Evolutionary conservation across 2,113 vertebrate genomes (phyloP), one percentile per base, ranked within the genome.

Genomic region (Eupsittula cactorum): DNA sequence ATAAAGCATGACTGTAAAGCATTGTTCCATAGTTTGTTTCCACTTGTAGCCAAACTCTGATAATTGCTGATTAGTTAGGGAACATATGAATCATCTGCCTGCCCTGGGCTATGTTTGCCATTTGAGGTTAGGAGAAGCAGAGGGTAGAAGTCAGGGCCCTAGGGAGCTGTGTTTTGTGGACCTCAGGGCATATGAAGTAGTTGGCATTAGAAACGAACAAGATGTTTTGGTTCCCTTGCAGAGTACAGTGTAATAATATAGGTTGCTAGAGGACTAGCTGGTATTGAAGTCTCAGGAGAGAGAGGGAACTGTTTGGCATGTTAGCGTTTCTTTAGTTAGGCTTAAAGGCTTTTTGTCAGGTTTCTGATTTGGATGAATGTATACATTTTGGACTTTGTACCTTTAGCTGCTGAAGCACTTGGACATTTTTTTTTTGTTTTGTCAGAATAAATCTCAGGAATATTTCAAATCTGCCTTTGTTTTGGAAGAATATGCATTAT

Each of bases 101-200:
- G 42, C 44, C 29, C 11, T 7, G 17, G 15, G 69, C 37, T 24
- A 35, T 4, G 5, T 64, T 33, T 46, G 80, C 27, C 52, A 8
- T 2, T 13, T 17, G 29, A 13, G 1, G 0, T 6, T 13, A 2
- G 33, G 16, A 15, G n/a, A 21, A 35, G n/a, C 2, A 2, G 31
- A 33, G 16, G 39, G 37, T 41, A n/a, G 49, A 44, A 44, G 24
- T 25, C 18, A 2, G 33, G 47, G 29, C 11, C 41, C n/a, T 4
- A 9, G n/a, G 28, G 28, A 35, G 33, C 62, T 11, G 35, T 1
- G 1, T 35, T 50, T 20, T 15, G 20, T 39, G 15, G 47, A 15
- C 20, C 2, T 1, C 5, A 3, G 27, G 62, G 49, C 16, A 10
- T 9, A 8, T 9, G 50, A 9, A 67, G 39, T 27, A 13, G 16